Conservation (phyloP, 2,113 vertebrate species). For the Malurus melanocephalus region DNA sequence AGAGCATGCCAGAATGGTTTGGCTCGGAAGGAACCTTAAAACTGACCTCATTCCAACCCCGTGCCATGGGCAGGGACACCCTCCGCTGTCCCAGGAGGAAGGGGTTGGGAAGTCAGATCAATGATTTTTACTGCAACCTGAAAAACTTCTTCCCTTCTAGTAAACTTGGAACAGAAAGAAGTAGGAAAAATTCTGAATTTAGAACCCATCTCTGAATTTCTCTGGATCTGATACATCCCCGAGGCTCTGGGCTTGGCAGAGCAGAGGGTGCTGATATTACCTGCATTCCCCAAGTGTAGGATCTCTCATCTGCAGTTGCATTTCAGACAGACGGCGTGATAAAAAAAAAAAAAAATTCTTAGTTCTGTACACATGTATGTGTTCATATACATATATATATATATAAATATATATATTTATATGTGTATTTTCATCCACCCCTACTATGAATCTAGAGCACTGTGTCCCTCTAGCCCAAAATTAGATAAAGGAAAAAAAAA, state of each 20-base stretch:
- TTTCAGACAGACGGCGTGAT: background rate
- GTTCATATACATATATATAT: accelerated
- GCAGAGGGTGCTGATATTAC: background rate
- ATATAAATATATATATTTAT: accelerated
- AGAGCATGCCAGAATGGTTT: background rate
- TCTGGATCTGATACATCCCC: background rate
- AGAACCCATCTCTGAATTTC: background rate
- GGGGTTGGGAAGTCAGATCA: background rate
- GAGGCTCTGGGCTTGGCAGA: background rate
- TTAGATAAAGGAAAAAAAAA: background rate
- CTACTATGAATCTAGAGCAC: background rate
- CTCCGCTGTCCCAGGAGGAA: background rate
- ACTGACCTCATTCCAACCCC: background rate
- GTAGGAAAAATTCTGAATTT: background rate
- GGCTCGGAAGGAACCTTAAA: background rate
- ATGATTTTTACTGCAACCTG: background rate
- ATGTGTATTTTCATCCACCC: background rate
- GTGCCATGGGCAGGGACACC: background rate
- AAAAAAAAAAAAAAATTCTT: background rate
- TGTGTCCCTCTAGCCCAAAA: background rate
- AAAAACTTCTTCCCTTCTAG: background rate
- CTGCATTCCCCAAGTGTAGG: background rate
- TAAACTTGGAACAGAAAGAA: background rate
- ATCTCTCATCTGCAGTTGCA: background rate
- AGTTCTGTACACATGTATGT: background rate